These are phyloP conservation scores for Andrena cerasifolii DNA, from an alignment of 1,140 invertebrate species.

Conservation along the genomic window DNA sequence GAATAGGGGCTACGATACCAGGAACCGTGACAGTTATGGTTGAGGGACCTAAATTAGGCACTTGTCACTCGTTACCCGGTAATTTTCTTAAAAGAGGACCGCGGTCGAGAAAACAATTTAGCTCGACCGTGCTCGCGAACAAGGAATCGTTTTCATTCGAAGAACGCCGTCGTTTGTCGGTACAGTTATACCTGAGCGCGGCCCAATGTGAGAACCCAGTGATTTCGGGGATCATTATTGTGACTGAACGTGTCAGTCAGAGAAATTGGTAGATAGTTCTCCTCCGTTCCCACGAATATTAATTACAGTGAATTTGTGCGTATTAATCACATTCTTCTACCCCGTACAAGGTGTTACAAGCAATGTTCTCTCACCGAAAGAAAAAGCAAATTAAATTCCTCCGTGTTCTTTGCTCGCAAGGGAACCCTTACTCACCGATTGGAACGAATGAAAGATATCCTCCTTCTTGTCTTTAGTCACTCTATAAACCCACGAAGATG, in stretches of 20 bases:
- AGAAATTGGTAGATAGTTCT: background rate
- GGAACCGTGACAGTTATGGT: conserved; percentile 25
- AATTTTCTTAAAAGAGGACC: conserved; percentile 59
- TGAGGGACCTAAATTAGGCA: conserved; percentile 52
- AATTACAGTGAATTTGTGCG: background rate
- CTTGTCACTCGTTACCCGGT: conserved; percentile 63
- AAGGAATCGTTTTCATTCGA: conserved; percentile 5
- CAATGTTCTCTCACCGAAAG: too few species aligned
- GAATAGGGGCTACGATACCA: conserved; percentile 24
- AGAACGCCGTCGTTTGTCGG: conserved; percentile 34
- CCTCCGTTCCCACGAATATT: background rate
- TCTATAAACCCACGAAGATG: too few species aligned
- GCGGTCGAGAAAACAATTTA: conserved; percentile 61
- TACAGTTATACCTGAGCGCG: background rate
- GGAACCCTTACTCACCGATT: too few species aligned
- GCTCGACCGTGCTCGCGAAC: conserved; percentile 25
- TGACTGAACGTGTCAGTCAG: background rate
- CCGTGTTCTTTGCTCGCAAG: too few species aligned
- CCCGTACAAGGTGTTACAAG: too few species aligned
- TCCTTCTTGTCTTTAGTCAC: too few species aligned
- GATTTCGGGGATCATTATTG: background rate
- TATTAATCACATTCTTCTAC: background rate
- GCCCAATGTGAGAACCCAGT: background rate
- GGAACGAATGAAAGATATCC: too few species aligned
- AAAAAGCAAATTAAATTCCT: too few species aligned